phyloP scores from a whole-genome alignment of 2,113 vertebrate species.

The Scomber colias region DNA sequence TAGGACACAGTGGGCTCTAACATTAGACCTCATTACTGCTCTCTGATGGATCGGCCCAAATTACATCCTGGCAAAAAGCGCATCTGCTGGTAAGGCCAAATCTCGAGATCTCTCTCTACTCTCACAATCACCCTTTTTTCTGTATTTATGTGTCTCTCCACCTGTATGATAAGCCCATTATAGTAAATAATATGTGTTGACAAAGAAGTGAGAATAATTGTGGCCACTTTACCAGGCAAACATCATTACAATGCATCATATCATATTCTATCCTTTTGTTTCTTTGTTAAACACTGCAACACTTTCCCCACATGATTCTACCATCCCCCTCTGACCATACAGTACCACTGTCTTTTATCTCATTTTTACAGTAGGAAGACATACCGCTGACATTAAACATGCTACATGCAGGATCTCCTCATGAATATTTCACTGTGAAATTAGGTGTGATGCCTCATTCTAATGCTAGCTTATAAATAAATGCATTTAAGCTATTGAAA shows the following conservation, averaged over 20 bases:
- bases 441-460: constrained; percentile 63
- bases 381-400: constrained; percentile 62
- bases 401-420: constrained; percentile 50
- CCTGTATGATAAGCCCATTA: constrained; percentile 44
- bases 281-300: neutral
- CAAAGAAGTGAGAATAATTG: constrained; percentile 33
- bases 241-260: constrained; percentile 25
- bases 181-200: constrained; percentile 44
- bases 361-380: constrained; percentile 42
- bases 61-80: constrained; percentile 74
- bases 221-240: constrained; percentile 25
- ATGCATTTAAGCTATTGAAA: constrained; percentile 45
- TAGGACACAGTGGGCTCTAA: constrained; percentile 78
- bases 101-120: constrained; percentile 9
- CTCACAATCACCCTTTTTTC: neutral
- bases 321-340: neutral
- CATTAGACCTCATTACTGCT: constrained; percentile 84
- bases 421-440: constrained; percentile 77
- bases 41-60: constrained; percentile 80
- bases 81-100: constrained; percentile 59
- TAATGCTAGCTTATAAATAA: constrained; percentile 57
- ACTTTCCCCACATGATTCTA: neutral
- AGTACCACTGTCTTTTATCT: constrained; percentile 51
- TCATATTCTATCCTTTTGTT: neutral
- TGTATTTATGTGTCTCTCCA: neutral